A percentile compares a stretch with the other conserved stretches of the same genome.
Conservation (phyloP, 2,113 vertebrate genomes). For the Crotalus helleri region DNA sequence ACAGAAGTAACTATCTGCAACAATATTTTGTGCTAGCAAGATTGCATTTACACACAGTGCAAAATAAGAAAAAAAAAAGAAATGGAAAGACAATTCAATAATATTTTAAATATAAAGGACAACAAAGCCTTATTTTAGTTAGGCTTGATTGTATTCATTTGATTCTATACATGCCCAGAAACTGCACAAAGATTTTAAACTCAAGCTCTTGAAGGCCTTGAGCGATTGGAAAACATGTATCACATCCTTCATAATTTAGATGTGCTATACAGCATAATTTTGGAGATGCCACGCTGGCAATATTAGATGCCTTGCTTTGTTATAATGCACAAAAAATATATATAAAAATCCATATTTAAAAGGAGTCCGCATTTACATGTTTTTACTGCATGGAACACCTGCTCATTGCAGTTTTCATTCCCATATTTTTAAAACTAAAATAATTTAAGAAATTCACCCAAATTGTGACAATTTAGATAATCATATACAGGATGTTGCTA, state of each 20-base stretch:
- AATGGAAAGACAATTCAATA: conserved; percentile 80
- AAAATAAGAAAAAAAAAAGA: conserved; percentile 76
- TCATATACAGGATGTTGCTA: conserved; percentile 55
- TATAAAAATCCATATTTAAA: conserved; percentile 81
- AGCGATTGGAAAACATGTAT: conserved; percentile 61
- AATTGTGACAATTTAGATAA: conserved; percentile 56
- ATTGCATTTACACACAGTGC: conserved; percentile 99
- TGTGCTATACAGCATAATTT: conserved; percentile 62
- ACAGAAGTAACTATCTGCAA: conserved; percentile 91
- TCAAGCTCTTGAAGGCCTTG: conserved; percentile 72
- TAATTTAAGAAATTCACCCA: conserved; percentile 75
- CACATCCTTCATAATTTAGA: conserved; percentile 68
- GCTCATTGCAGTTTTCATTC: conserved; percentile 73
- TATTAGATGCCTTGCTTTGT: conserved; percentile 73
- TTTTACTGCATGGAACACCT: conserved; percentile 72
- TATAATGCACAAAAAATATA: conserved; percentile 82
- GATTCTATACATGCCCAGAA: conserved; percentile 72
- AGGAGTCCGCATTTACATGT: conserved; percentile 72
- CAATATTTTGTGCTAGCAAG: conserved; percentile 94
- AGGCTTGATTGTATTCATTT: conserved; percentile 76
- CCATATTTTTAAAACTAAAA: conserved; percentile 80
- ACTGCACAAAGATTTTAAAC: conserved; percentile 69
- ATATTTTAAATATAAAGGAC: conserved; percentile 89
- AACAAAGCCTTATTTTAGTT: conserved; percentile 86
- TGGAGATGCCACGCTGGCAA: conserved; percentile 71